These are phyloP conservation scores for Colistium nudipinnis DNA, from an alignment of 2,113 vertebrate genomes.

Conservation along the genomic window DNA sequence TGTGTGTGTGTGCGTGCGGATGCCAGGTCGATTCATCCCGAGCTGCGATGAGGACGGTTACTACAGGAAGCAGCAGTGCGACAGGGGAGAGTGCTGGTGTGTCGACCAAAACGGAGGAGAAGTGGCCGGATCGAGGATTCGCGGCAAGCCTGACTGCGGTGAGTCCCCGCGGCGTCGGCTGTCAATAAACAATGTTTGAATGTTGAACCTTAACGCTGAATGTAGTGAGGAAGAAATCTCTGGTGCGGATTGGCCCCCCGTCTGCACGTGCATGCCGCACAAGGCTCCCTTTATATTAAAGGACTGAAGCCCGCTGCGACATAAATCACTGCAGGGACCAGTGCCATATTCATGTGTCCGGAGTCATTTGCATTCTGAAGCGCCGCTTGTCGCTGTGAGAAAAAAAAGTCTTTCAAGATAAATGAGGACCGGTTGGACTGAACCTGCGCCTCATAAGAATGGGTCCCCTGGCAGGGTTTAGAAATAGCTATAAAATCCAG, in stretches of 20 bases:
- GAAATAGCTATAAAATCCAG: constrained; percentile 76
- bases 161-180: constrained; percentile 53
- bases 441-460: constrained; percentile 77
- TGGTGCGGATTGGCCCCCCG: background rate
- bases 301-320: constrained; percentile 62
- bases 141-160: constrained; percentile 93
- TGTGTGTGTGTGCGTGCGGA: constrained; percentile 7
- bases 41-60: constrained; percentile 96
- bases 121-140: constrained; percentile 87
- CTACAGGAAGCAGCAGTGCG: constrained; percentile 94
- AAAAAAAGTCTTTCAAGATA: constrained; percentile 81
- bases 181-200: constrained; percentile 5
- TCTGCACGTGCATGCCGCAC: constrained; percentile 56
- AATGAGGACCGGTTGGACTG: constrained; percentile 74
- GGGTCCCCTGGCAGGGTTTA: constrained; percentile 73
- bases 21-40: constrained; percentile 90
- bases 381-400: constrained; percentile 74
- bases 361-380: constrained; percentile 84
- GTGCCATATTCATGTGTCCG: constrained; percentile 77
- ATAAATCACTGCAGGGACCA: constrained; percentile 73
- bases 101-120: constrained; percentile 92
- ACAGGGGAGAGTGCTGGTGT: constrained; percentile 94
- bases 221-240: background rate
- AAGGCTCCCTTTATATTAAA: constrained; percentile 74
- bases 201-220: constrained; percentile 24